phyloP scores from a whole-genome alignment of 1,140 invertebrate species.

The Planococcus citri region DNA sequence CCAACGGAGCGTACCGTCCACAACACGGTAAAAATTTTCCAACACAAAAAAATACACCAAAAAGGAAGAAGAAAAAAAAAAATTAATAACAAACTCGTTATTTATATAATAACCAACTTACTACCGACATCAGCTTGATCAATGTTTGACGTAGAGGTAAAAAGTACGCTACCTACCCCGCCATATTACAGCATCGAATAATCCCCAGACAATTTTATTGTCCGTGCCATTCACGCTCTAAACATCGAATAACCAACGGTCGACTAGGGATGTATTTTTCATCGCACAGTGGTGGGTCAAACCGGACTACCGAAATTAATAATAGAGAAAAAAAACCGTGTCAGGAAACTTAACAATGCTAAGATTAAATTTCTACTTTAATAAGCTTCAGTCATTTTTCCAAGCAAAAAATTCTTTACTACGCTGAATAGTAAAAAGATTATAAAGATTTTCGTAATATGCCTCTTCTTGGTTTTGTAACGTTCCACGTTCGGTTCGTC shows the following conservation, averaged over 20 bases:
- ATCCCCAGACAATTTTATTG: not conserved
- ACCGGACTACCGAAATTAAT: not conserved
- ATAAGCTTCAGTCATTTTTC: not conserved
- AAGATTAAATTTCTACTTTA: not conserved
- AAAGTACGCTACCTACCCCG: not conserved
- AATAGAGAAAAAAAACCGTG: not conserved
- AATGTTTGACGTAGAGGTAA: not conserved
- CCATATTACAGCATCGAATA: not conserved
- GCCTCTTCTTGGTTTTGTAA: conserved; percentile 8
- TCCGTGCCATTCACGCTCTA: not conserved
- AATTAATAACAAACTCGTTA: not conserved
- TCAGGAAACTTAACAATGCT: not conserved
- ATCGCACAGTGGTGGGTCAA: too few relatives aligned
- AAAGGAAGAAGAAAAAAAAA: not conserved
- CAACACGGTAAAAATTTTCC: too few relatives aligned
- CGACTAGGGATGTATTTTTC: too few relatives aligned
- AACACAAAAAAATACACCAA: not conserved
- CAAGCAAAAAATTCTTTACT: not conserved
- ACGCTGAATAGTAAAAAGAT: conserved; percentile 11
- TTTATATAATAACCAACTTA: conserved; percentile 8
- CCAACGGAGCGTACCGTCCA: too few relatives aligned
- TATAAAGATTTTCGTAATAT: conserved; percentile 9
- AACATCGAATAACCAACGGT: not conserved
- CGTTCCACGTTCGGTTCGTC: too few relatives aligned
- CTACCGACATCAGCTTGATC: not conserved